Conservation (phyloP, 2,797 vertebrate species). For the Gambelia wislizenii region DNA sequence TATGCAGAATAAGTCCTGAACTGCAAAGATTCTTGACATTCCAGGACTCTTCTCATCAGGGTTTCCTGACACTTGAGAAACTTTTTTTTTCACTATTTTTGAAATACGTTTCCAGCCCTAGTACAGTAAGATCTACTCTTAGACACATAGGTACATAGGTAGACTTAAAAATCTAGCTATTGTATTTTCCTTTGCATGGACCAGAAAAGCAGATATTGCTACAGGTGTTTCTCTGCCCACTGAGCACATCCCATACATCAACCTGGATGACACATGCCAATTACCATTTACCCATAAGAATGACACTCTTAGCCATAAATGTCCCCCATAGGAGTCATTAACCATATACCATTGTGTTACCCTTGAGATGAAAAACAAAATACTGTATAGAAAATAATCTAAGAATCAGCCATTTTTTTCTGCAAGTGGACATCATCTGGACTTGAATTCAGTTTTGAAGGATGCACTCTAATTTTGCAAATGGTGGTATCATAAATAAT, state of each 20-base stretch:
- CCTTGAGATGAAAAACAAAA: background rate
- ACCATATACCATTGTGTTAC: background rate
- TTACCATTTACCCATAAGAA: background rate
- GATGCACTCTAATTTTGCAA: background rate
- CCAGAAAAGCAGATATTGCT: background rate
- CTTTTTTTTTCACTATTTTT: background rate
- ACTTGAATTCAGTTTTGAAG: no score
- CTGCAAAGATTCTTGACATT: no score
- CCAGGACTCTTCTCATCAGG: no score
- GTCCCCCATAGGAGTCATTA: background rate
- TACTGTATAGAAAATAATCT: background rate
- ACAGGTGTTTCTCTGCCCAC: background rate
- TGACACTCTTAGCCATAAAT: background rate
- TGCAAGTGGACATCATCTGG: background rate
- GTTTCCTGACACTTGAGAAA: no score
- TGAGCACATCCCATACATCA: background rate
- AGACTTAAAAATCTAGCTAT: background rate
- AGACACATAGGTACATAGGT: background rate
- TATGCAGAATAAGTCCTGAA: no score
- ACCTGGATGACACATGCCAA: no score
- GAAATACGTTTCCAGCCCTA: background rate
- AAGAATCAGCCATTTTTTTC: background rate
- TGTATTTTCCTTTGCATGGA: background rate
- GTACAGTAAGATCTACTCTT: background rate
- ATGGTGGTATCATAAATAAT: conserved; percentile 34